Percentiles rank a stretch among this genome's conserved stretches.
Conservation (phyloP, 2,888 invertebrate genomes). For the Linnaemya vulpina region DNA sequence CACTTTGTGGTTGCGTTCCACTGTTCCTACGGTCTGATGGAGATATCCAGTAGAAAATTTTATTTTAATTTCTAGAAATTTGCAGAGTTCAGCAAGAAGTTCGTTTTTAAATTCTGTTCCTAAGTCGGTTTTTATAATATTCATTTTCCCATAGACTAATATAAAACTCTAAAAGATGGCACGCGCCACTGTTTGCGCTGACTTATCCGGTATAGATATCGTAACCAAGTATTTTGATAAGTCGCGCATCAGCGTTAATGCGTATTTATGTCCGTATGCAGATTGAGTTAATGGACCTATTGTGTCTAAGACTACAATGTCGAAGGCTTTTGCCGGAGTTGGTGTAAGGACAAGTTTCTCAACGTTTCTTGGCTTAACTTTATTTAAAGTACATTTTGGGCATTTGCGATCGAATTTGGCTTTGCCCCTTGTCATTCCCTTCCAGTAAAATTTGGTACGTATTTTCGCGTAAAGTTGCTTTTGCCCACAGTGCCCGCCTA, state of each 20-base stretch:
- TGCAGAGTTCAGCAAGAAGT: conserved; percentile 31
- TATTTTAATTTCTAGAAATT: conserved; percentile 14
- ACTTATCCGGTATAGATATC: conserved; percentile 4
- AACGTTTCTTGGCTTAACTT: conserved; percentile 50
- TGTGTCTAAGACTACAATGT: conserved; percentile 23
- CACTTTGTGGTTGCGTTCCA: neutral
- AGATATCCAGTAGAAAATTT: conserved; percentile 40
- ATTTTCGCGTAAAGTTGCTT: conserved; percentile 9
- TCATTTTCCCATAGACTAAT: conserved; percentile 13
- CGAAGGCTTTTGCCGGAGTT: conserved; percentile 56
- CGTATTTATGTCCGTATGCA: conserved; percentile 8
- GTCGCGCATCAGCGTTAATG: conserved; percentile 24
- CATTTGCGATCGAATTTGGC: too few species aligned
- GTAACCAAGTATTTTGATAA: conserved; percentile 12
- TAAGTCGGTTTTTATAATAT: conserved; percentile 26
- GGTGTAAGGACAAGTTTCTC: conserved; percentile 55
- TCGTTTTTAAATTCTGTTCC: conserved; percentile 45
- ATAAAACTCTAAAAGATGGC: conserved; percentile 36
- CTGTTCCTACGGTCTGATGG: conserved; percentile 26
- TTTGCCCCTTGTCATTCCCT: too few species aligned
- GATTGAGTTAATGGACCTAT: conserved; percentile 26
- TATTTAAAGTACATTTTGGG: conserved; percentile 26
- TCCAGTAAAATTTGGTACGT: conserved; percentile 15
- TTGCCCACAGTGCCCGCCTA: neutral
- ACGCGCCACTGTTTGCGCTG: neutral